Percentiles rank a stretch among this genome's conserved stretches.
Conservation (phyloP, 2,113 vertebrate species). For the Grallaria varia region DNA sequence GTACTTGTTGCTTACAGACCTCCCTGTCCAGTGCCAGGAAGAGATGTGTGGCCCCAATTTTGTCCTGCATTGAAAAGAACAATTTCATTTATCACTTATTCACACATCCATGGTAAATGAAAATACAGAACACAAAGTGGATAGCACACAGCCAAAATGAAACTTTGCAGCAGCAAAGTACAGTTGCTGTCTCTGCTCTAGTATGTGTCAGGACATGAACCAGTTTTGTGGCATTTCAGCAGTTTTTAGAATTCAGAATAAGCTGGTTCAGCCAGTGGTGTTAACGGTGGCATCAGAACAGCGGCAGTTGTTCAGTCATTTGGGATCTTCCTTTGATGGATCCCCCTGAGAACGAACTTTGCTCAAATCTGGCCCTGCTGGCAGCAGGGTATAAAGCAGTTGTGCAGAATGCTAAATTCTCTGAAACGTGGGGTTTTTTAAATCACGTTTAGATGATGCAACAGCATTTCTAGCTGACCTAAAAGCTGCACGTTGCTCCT, state of each 20-base stretch:
- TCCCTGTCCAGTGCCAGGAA: no score
- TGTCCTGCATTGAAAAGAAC: neutral
- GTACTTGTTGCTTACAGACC: neutral
- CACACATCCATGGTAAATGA: neutral
- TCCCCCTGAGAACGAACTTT: no score
- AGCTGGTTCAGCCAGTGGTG: neutral
- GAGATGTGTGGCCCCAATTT: neutral
- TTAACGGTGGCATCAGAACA: neutral
- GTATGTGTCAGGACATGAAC: neutral
- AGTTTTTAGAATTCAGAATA: neutral
- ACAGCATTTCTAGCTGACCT: neutral
- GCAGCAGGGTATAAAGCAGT: neutral
- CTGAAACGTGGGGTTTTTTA: neutral
- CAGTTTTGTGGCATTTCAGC: neutral
- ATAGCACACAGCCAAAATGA: neutral
- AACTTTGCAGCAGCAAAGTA: neutral
- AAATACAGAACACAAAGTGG: neutral
- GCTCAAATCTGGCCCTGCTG: neutral
- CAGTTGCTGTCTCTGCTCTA: neutral
- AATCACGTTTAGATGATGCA: neutral
- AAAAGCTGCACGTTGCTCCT: neutral
- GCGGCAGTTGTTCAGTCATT: neutral
- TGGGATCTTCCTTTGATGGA: neutral
- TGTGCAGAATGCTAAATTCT: neutral
- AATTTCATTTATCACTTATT: neutral